Conservation (phyloP, 2,113 vertebrate genomes). For the Vulpes ferrilata region DNA sequence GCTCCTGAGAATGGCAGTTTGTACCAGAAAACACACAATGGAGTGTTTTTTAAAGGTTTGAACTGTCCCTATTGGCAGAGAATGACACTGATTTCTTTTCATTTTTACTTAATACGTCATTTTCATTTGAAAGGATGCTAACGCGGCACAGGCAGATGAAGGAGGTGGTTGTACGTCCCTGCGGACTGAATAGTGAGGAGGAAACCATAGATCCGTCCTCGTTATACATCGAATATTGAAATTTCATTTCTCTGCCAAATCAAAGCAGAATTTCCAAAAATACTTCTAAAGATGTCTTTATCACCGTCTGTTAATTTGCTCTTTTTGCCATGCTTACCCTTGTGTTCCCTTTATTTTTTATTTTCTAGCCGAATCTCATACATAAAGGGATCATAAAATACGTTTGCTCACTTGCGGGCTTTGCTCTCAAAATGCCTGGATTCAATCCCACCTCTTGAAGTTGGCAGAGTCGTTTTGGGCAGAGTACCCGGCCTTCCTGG, state of each 20-base stretch:
- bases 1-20: not conserved
- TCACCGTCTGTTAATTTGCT: not conserved
- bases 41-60: not conserved
- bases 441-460: not conserved
- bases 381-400: not conserved
- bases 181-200: not conserved
- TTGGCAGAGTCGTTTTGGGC: not conserved
- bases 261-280: not conserved
- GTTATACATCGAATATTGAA: not conserved
- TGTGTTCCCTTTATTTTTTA: not conserved
- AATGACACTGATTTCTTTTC: not conserved
- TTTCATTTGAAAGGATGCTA: not conserved
- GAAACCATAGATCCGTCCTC: not conserved
- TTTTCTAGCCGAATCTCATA: not conserved
- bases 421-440: not conserved
- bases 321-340: not conserved
- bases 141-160: no score
- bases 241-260: not conserved
- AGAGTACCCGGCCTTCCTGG: not conserved
- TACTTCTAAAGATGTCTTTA: not conserved
- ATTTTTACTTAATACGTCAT: no score
- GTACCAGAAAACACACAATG: not conserved
- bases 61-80: not conserved
- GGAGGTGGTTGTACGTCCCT: accelerated
- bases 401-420: not conserved